phyloP scores from a whole-genome alignment of 2,888 invertebrate species.

The Allygus modestus region DNA sequence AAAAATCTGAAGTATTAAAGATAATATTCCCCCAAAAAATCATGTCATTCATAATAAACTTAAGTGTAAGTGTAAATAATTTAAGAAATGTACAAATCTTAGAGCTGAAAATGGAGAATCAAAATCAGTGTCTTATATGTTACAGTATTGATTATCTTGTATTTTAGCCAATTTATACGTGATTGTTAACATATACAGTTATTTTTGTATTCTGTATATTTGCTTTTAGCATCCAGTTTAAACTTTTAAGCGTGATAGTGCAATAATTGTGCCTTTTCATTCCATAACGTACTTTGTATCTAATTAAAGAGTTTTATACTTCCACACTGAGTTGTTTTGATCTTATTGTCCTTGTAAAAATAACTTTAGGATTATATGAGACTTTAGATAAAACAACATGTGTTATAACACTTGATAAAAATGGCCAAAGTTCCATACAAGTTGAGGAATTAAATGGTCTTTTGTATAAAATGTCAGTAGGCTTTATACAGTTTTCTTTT shows the following conservation, averaged over 20 bases:
- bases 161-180: not conserved
- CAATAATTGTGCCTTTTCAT: slow-evolving; percentile 45
- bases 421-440: too few species aligned
- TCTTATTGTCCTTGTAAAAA: too few species aligned
- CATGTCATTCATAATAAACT: too few species aligned
- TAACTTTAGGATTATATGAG: too few species aligned
- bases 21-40: too few species aligned
- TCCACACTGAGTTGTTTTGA: not conserved
- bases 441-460: too few species aligned
- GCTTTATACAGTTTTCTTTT: too few species aligned
- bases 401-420: too few species aligned
- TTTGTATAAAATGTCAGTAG: too few species aligned
- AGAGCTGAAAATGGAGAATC: not conserved
- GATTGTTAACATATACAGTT: not conserved
- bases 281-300: not conserved
- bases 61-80: too few species aligned
- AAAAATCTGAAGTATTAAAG: too few species aligned
- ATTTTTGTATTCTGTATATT: slow-evolving; percentile 21
- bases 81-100: not conserved
- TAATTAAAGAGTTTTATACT: slow-evolving; percentile 36
- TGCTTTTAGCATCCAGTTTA: not conserved
- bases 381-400: too few species aligned
- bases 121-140: slow-evolving; percentile 15
- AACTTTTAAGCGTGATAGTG: not conserved
- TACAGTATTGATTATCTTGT: not conserved